Percentiles rank a stretch among this genome's conserved stretches.
These are phyloP conservation scores for Aldrovandia affinis DNA, from an alignment of 2,797 vertebrate genomes.

Conservation along the genomic window DNA sequence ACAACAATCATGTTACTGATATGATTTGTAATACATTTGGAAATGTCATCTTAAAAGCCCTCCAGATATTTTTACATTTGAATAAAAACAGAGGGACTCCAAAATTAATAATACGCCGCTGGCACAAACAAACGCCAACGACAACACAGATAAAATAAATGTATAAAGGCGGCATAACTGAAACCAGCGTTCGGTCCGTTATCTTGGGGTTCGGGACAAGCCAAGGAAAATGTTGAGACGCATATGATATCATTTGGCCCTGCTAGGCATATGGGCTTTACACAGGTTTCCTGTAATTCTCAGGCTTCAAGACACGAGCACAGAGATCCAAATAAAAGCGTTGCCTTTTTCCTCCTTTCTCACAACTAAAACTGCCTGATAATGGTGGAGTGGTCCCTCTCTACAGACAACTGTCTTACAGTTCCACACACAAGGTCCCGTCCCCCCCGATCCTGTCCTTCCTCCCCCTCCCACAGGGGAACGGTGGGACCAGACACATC, in stretches of 20 bases:
- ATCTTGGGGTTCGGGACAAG: not conserved
- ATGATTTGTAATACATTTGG: not conserved
- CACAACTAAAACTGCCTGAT: not conserved
- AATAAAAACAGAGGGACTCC: not conserved
- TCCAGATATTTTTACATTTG: not conserved
- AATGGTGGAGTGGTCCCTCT: too few relatives aligned
- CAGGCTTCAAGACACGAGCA: not conserved
- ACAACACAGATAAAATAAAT: conserved; percentile 12
- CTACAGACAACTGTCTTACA: too few relatives aligned
- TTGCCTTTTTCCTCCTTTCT: not conserved
- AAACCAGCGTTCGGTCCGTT: not conserved
- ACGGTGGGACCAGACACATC: not conserved
- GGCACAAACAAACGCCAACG: not conserved
- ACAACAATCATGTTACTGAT: not conserved
- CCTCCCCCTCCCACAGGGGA: not conserved
- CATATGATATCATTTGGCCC: not conserved
- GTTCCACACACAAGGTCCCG: too few relatives aligned
- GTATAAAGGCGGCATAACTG: not conserved
- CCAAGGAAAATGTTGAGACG: not conserved
- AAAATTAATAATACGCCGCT: not conserved
- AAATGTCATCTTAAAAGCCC: not conserved
- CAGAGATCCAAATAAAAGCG: not conserved
- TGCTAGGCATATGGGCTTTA: not conserved
- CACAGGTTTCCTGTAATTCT: not conserved
- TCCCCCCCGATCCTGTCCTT: too few relatives aligned